Evolutionary conservation across 2,797 vertebrate genomes (phyloP).

Genomic region (Florisuga fusca): DNA sequence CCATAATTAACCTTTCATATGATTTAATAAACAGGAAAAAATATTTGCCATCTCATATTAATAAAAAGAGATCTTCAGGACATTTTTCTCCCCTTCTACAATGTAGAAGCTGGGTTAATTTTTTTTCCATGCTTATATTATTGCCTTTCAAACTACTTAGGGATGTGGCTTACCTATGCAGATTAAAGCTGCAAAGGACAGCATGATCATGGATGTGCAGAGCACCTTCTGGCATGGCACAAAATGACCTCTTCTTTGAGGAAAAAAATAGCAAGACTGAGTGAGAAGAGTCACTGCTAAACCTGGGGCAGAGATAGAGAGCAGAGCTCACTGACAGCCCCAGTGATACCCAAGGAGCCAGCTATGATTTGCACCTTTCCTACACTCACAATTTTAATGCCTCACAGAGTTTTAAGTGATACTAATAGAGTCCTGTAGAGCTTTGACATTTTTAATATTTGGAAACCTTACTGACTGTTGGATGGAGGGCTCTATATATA

Average conservation of each 20-base stretch:
- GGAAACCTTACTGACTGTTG: conserved; percentile 2
- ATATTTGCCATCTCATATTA: conserved; percentile 77
- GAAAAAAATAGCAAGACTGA: not conserved
- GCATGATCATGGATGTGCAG: not conserved
- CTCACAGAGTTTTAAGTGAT: conserved; percentile 13
- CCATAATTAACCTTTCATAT: conserved; percentile 82
- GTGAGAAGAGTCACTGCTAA: not conserved
- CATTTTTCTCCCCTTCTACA: not conserved
- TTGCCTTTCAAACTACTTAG: conserved; percentile 2
- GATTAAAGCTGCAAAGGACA: conserved; percentile 3
- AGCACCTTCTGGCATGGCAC: not conserved
- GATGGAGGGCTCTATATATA: not conserved
- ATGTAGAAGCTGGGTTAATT: not conserved
- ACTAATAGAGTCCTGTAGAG: not conserved
- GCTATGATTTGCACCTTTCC: conserved; percentile 29
- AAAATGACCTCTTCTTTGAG: not conserved
- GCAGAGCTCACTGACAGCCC: not conserved
- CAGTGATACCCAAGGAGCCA: not conserved
- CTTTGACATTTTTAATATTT: conserved; percentile 57
- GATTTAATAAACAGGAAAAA: conserved; percentile 81
- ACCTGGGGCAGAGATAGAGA: not conserved
- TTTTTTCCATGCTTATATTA: not conserved
- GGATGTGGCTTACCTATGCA: not conserved
- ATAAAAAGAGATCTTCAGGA: conserved; percentile 71
- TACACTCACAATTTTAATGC: conserved; percentile 16